These are phyloP conservation scores for Brachynemurus nebulosus DNA, from an alignment of 2,888 invertebrate genomes.

Conservation along the genomic window DNA sequence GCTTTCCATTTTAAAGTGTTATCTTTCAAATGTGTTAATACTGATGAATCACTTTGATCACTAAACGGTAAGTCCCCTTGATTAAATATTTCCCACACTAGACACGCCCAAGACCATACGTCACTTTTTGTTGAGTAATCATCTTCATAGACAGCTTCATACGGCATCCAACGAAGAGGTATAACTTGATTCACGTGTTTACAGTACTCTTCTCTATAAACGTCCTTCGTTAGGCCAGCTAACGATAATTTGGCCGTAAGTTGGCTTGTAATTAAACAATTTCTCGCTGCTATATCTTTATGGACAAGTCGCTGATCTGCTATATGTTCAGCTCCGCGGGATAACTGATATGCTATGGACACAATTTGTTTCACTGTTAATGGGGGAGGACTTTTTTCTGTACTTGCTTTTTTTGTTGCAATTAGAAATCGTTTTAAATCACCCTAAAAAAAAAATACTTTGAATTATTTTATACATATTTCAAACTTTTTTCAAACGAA, in stretches of 20 bases:
- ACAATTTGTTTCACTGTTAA: slow-evolving; percentile 53
- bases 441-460: slow-evolving; percentile 43
- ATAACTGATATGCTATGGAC: slow-evolving; percentile 59
- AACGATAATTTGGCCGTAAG: slow-evolving; percentile 72
- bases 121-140: slow-evolving; percentile 89
- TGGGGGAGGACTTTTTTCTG: slow-evolving; percentile 33
- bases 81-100: slow-evolving; percentile 80
- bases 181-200: slow-evolving; percentile 71
- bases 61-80: slow-evolving; percentile 65
- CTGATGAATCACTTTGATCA: slow-evolving; percentile 61
- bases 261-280: slow-evolving; percentile 74
- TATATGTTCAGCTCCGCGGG: slow-evolving; percentile 67
- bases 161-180: slow-evolving; percentile 81
- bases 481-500: too few relatives aligned
- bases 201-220: slow-evolving; percentile 81
- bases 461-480: slow-evolving; percentile 15
- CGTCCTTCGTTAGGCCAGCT: slow-evolving; percentile 67
- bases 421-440: slow-evolving; percentile 81
- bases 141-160: slow-evolving; percentile 78
- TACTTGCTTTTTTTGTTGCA: slow-evolving; percentile 40
- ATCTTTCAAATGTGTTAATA: slow-evolving; percentile 47
- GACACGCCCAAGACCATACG: slow-evolving; percentile 79
- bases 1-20: slow-evolving; percentile 53
- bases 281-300: slow-evolving; percentile 81
- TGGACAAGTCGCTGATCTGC: slow-evolving; percentile 68